Evolutionary conservation across 2,888 invertebrate genomes (phyloP).

Genomic region (Pediacus dermestoides): DNA sequence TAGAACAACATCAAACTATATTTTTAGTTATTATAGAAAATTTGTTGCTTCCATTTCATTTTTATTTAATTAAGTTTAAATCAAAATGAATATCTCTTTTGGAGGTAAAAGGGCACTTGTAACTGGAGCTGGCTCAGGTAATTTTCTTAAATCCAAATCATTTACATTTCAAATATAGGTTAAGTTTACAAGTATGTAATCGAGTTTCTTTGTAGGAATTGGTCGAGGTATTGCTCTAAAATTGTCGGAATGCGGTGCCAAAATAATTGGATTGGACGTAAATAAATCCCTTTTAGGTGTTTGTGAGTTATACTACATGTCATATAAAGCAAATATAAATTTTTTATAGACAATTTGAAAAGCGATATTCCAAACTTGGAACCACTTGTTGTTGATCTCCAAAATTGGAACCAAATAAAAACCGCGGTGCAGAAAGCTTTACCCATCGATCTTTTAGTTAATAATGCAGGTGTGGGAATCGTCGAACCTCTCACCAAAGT

Average conservation of each 20-base stretch:
- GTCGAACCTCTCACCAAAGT: conserved; percentile 67
- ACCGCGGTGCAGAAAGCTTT: conserved; percentile 55
- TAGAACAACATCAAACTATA: no score
- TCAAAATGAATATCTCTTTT: conserved; percentile 21
- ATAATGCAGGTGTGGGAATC: conserved; percentile 76
- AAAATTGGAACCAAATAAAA: conserved; percentile 69
- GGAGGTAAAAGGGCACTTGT: conserved; percentile 72
- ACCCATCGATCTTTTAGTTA: conserved; percentile 77
- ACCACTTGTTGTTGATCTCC: conserved; percentile 65
- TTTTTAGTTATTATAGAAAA: no score
- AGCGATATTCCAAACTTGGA: conserved; percentile 60
- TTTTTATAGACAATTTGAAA: no score
- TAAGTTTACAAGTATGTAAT: no score
- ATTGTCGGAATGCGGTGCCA: conserved; percentile 63
- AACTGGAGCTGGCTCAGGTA: conserved; percentile 68
- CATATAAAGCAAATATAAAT: no score
- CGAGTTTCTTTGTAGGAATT: conserved; percentile 56
- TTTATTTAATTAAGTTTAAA: no score
- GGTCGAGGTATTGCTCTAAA: conserved; percentile 61
- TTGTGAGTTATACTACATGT: no score
- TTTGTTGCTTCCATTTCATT: no score
- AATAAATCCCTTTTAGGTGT: no score
- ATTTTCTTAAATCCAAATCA: no score
- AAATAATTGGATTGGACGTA: no score
- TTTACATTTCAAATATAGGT: no score